These are phyloP conservation scores for Charaxes varanes DNA, from an alignment of 1,140 invertebrate species.

Conservation along the genomic window DNA sequence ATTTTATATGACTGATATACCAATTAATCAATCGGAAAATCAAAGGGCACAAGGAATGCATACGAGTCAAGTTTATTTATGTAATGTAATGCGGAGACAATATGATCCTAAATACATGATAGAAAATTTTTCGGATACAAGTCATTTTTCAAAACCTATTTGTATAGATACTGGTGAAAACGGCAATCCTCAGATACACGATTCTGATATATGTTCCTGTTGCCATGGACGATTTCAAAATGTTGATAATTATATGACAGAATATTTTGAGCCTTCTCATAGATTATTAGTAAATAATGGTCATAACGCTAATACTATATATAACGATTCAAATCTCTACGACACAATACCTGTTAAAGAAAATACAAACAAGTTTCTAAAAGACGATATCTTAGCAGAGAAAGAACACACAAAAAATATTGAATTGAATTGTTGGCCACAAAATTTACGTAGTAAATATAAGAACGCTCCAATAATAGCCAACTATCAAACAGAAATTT, in stretches of 20 bases:
- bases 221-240: slow-evolving; percentile 48
- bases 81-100: slow-evolving; percentile 39
- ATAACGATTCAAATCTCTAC: slow-evolving; percentile 47
- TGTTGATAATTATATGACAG: slow-evolving; percentile 32
- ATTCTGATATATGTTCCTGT: slow-evolving; percentile 51
- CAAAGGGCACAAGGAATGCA: background rate
- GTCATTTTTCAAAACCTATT: slow-evolving; percentile 41
- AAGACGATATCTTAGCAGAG: slow-evolving; percentile 15
- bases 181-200: background rate
- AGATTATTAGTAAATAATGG: slow-evolving; percentile 4
- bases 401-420: slow-evolving; percentile 17
- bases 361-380: slow-evolving; percentile 25
- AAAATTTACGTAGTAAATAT: slow-evolving; percentile 21
- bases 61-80: slow-evolving; percentile 21
- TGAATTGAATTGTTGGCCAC: slow-evolving; percentile 27
- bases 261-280: slow-evolving; percentile 10
- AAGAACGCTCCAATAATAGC: slow-evolving; percentile 12
- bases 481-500: slow-evolving; percentile 14
- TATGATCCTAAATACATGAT: slow-evolving; percentile 29
- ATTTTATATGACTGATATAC: slow-evolving; percentile 22
- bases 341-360: slow-evolving; percentile 57
- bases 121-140: slow-evolving; percentile 34
- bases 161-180: slow-evolving; percentile 34
- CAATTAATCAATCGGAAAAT: slow-evolving; percentile 1
- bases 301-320: slow-evolving; percentile 22